phyloP scores from a whole-genome alignment of 2,888 invertebrate genomes.

The Nomada flava region DNA sequence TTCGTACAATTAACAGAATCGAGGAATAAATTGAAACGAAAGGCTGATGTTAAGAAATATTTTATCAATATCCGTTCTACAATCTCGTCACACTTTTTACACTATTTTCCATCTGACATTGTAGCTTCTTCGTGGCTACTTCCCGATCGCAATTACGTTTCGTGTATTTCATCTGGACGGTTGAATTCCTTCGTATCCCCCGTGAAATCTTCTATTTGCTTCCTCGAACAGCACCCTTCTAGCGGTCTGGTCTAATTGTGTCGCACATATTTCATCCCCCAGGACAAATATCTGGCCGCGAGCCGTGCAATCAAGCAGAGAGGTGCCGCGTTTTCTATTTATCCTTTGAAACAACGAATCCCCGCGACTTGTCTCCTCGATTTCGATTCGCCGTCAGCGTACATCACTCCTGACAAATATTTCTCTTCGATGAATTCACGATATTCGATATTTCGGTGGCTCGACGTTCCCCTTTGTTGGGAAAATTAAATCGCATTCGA shows the following conservation, averaged over 20 bases:
- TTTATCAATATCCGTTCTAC: not conserved
- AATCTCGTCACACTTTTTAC: not conserved
- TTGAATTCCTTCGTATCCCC: conserved; percentile 1
- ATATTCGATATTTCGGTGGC: not conserved
- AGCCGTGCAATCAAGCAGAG: conserved; percentile 6
- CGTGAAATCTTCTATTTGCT: conserved; percentile 5
- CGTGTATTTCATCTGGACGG: conserved; percentile 7
- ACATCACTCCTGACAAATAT: conserved; percentile 13
- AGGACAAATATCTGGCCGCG: conserved; percentile 8
- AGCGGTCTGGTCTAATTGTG: conserved; percentile 29
- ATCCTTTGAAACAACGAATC: not conserved
- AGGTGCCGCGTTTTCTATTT: not conserved
- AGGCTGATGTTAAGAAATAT: not conserved
- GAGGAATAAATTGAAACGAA: no score
- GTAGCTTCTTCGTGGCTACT: not conserved
- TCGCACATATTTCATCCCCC: conserved; percentile 37
- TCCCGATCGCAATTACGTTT: conserved; percentile 1
- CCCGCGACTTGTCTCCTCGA: not conserved
- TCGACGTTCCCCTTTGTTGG: not conserved
- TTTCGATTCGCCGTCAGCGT: not conserved
- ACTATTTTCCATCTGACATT: conserved; percentile 8
- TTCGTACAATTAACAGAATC: no score
- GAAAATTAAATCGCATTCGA: not conserved
- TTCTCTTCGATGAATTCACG: not conserved
- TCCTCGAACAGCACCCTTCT: conserved; percentile 15